Conservation (phyloP, 2,888 invertebrate species). For the Polyommatus iphigenia region DNA sequence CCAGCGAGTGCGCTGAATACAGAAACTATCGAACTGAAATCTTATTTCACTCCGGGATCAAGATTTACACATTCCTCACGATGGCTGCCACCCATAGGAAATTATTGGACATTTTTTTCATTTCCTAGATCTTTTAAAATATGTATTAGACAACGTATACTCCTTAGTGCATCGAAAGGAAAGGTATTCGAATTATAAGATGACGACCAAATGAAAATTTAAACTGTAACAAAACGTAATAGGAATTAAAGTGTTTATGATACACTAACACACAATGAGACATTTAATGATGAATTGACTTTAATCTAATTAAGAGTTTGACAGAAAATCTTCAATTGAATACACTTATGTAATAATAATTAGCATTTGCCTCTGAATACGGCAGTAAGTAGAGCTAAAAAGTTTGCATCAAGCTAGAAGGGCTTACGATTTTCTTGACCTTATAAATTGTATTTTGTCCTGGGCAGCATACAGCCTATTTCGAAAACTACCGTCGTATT, state of each 20-base stretch:
- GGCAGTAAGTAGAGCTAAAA: background rate
- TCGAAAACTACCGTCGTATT: too few species aligned
- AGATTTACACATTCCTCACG: constrained; percentile 43
- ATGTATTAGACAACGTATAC: background rate
- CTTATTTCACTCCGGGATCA: constrained; percentile 45
- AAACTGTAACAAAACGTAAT: too few species aligned
- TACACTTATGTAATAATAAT: too few species aligned
- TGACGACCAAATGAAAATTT: too few species aligned
- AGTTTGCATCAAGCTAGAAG: background rate
- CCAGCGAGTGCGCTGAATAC: constrained; percentile 49
- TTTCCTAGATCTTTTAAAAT: background rate
- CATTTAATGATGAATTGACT: too few species aligned
- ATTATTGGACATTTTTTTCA: background rate
- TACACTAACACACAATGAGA: too few species aligned
- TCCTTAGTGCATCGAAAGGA: background rate
- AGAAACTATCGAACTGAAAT: constrained; percentile 49
- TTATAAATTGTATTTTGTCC: background rate
- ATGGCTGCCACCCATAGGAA: constrained; percentile 43
- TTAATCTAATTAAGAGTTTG: too few species aligned
- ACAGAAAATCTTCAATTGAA: too few species aligned
- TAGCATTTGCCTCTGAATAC: too few species aligned
- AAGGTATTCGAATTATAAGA: background rate
- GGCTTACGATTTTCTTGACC: too few species aligned
- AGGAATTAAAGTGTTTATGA: too few species aligned
- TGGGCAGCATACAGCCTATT: background rate